Evolutionary conservation across 1,140 invertebrate species (phyloP), one percentile per base, ranked within the genome.

Genomic region (Sinonovacula constricta): DNA sequence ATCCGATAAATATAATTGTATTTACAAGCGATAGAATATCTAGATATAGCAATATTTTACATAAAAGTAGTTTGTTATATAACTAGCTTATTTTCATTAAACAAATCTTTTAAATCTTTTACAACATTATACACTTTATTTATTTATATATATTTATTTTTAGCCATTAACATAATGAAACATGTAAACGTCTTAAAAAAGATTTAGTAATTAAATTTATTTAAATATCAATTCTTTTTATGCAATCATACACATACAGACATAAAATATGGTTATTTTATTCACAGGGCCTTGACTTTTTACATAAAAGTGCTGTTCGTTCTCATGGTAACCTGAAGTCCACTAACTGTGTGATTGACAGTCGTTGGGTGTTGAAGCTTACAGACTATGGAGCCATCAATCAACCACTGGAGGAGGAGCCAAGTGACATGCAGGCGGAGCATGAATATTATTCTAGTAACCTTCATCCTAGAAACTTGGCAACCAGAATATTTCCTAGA

Each of bases 291-390:
- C 83, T 90, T 83, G 83, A 84, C 10, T 90, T 84, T 91, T 93
- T 99, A 31, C 97, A 99, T 91, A 96, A 97, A 81, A 97, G 95
- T 4, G 91, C 93, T 79, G 92, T 98, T 12, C 93, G 94, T 75
- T 96, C 94, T 84, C 97, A 99, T 89, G 97, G 97, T 0, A 95
- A 96, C 77, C 92, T 99, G 36, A 96, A 96, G 80, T 94, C 96
- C 0, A 96, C 95, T 26, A 99, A 98, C 88, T 99, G 97, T 88
- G 92, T 98, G n/a, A 95, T 99, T 24, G 97, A 98, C 90, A 97
- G 96, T 15, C 93, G 97, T 3, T 99, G 97, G 97, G 96, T 98
- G 34, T 94, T 98, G 24, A 98, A 98, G 87, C 91, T 99, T 1
- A 94, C 96, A 0, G 97, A 98, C 91, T 98, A 97, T 87, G 97